Percentiles rank a stretch among this genome's conserved stretches.
phyloP scores from a whole-genome alignment of 2,797 vertebrate genomes.

The Poecile montanus region DNA sequence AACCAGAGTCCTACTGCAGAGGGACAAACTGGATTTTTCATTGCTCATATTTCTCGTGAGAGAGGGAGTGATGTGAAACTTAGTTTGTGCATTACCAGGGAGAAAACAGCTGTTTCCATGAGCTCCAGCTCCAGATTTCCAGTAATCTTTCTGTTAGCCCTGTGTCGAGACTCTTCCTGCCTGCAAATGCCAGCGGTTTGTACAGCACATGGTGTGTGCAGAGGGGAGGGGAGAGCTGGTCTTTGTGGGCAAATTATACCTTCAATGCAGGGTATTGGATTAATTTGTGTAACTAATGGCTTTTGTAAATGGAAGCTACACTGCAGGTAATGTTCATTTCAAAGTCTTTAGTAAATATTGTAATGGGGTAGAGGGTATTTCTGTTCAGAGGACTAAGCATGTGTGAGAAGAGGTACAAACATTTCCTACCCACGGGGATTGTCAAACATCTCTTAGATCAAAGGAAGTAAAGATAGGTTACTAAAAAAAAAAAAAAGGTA shows the following conservation, averaged over 20 bases:
- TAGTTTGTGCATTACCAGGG: conserved; percentile 4
- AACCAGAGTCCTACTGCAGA: background rate
- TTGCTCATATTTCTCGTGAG: background rate
- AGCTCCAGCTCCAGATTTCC: background rate
- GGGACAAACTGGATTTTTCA: background rate
- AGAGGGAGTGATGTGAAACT: background rate
- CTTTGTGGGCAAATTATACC: background rate
- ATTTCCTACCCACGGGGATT: background rate
- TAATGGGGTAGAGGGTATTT: background rate
- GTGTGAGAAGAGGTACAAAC: rapidly evolving
- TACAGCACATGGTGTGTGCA: rapidly evolving
- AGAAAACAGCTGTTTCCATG: conserved; percentile 46
- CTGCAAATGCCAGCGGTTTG: rapidly evolving
- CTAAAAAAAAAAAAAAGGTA: background rate
- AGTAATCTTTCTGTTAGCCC: background rate
- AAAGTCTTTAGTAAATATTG: background rate
- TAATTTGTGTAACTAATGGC: background rate
- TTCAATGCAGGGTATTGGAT: rapidly evolving
- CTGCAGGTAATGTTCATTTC: background rate
- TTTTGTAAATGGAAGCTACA: background rate
- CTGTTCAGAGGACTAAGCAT: background rate
- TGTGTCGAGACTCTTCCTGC: background rate
- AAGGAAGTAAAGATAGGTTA: background rate
- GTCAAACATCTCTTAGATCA: background rate
- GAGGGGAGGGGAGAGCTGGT: background rate